A percentile compares a stretch with the other conserved stretches of the same genome.
Evolutionary conservation across 2,797 vertebrate genomes (phyloP).

Genomic region (Capromys pilorides): DNA sequence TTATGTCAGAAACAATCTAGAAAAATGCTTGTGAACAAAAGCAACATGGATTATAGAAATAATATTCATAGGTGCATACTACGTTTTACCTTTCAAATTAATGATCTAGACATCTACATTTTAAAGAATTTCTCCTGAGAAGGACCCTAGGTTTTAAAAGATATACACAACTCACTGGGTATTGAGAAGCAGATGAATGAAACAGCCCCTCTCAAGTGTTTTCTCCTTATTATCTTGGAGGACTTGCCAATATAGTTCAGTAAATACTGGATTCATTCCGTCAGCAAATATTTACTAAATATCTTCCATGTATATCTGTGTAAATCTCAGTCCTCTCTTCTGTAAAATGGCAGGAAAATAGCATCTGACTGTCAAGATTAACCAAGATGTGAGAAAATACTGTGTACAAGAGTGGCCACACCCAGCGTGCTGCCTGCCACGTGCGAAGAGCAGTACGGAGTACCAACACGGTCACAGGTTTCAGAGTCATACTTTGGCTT

Average conservation of each 20-base stretch:
- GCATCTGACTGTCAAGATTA: constrained; percentile 7
- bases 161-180: neutral
- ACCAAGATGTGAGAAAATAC: neutral
- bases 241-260: neutral
- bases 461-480: neutral
- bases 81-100: neutral
- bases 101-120: neutral
- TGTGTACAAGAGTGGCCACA: neutral
- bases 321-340: constrained; percentile 30
- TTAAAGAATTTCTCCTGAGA: constrained; percentile 36
- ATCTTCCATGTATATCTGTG: neutral
- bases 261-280: constrained; percentile 31
- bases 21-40: neutral
- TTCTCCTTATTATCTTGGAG: neutral
- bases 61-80: neutral
- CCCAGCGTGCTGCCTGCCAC: neutral
- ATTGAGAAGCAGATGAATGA: neutral
- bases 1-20: neutral
- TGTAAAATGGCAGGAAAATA: constrained; percentile 16
- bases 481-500: neutral
- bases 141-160: neutral
- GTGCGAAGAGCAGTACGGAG: neutral
- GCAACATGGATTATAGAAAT: neutral
- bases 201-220: neutral
- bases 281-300: constrained; percentile 13